A percentile compares a stretch with the other conserved stretches of the same genome.
Evolutionary conservation across 2,888 invertebrate genomes (phyloP).

Genomic region (Orthosia cruda): DNA sequence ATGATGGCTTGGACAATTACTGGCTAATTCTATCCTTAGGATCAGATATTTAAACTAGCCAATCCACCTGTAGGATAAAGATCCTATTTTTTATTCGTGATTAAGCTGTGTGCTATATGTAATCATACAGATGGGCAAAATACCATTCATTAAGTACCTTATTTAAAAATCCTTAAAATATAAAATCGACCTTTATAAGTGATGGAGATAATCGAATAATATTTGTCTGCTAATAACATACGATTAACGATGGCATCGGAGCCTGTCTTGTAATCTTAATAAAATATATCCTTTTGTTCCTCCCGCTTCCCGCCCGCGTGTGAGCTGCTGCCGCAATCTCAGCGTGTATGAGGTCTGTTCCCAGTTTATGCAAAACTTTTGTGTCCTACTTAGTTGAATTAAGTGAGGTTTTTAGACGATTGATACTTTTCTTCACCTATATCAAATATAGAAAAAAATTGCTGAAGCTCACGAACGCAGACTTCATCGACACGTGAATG

Average conservation of each 20-base stretch:
- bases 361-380: neutral
- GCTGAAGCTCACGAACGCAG: too few relatives aligned
- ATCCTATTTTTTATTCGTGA: too few relatives aligned
- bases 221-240: conserved; percentile 64
- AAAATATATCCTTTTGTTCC: conserved; percentile 67
- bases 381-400: neutral
- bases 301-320: conserved; percentile 52
- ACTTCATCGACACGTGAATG: too few relatives aligned
- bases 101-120: neutral
- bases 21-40: too few relatives aligned
- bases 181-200: conserved; percentile 39
- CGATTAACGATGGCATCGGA: conserved; percentile 56
- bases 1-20: too few relatives aligned
- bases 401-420: neutral
- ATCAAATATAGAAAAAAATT: too few relatives aligned
- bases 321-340: conserved; percentile 57
- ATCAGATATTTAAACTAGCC: neutral
- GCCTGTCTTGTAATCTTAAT: conserved; percentile 58
- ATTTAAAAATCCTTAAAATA: conserved; percentile 9
- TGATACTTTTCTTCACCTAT: neutral
- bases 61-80: conserved; percentile 1
- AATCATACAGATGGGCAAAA: neutral
- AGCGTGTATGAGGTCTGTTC: conserved; percentile 40
- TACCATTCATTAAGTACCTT: neutral
- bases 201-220: conserved; percentile 49